These are phyloP conservation scores for Bovichtus diacanthus DNA, from an alignment of 2,797 vertebrate species.

Conservation along the genomic window DNA sequence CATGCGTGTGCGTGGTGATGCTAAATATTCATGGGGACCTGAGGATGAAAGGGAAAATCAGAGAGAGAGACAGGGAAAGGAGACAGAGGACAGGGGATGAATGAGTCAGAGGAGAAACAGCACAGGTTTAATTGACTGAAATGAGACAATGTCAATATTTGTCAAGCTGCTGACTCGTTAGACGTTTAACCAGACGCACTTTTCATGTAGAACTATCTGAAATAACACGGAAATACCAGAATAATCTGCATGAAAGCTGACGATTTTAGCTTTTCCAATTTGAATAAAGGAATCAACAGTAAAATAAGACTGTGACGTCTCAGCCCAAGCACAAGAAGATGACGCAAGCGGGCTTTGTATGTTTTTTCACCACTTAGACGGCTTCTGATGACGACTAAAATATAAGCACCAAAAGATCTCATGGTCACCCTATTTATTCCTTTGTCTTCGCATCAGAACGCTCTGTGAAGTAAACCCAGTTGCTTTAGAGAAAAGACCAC, in stretches of 20 bases:
- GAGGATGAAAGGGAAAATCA: conserved; percentile 33
- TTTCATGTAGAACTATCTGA: background rate
- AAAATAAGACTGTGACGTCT: conserved; percentile 53
- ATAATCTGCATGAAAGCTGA: conserved; percentile 2
- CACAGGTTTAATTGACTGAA: conserved; percentile 27
- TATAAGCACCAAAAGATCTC: background rate
- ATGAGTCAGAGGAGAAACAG: conserved; percentile 42
- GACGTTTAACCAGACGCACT: conserved; percentile 4
- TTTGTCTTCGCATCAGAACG: background rate
- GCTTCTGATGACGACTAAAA: conserved; percentile 37
- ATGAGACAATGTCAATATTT: conserved; percentile 27
- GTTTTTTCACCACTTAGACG: background rate
- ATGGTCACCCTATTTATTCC: conserved; percentile 7
- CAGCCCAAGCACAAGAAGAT: conserved; percentile 29
- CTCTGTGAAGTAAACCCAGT: background rate
- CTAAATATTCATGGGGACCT: conserved; percentile 57
- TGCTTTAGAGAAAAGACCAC: background rate
- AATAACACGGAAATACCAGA: conserved; percentile 11
- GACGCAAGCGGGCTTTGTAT: conserved; percentile 50
- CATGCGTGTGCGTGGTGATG: conserved; percentile 10
- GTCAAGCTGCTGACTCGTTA: conserved; percentile 13
- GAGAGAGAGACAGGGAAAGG: background rate
- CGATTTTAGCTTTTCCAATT: conserved; percentile 11
- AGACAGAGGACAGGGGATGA: conserved; percentile 17
- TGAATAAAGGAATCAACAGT: conserved; percentile 21